phyloP scores from a whole-genome alignment of 2,888 invertebrate species.

The Parnassius orleans region DNA sequence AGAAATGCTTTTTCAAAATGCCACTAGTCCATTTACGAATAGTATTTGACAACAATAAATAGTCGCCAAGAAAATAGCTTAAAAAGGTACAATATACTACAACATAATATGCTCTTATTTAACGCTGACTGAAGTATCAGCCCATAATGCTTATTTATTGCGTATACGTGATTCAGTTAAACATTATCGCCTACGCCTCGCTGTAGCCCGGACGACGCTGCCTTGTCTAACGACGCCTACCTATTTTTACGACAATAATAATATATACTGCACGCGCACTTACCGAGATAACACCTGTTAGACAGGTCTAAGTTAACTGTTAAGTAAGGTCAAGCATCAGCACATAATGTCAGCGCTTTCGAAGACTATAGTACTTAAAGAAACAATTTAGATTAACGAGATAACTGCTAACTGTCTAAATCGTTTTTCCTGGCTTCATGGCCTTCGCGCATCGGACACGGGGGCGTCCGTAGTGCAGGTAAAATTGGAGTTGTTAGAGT shows the following conservation, averaged over 20 bases:
- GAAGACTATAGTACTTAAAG: not conserved
- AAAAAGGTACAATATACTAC: not conserved
- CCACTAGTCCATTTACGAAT: too few species aligned
- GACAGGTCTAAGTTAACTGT: constrained; percentile 26
- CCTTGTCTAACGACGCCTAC: constrained; percentile 16
- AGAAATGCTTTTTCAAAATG: too few species aligned
- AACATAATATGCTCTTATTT: not conserved
- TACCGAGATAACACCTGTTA: constrained; percentile 22
- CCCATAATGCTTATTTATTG: constrained; percentile 9
- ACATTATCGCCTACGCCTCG: constrained; percentile 9
- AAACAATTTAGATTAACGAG: not conserved
- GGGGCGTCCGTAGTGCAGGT: too few species aligned
- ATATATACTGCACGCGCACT: constrained; percentile 10
- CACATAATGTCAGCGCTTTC: constrained; percentile 10
- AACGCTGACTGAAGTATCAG: not conserved
- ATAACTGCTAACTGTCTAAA: not conserved
- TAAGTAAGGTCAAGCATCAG: constrained; percentile 23
- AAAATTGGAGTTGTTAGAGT: too few species aligned
- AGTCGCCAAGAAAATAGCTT: not conserved
- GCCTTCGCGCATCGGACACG: too few species aligned
- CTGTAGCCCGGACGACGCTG: not conserved
- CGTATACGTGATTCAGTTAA: constrained; percentile 6
- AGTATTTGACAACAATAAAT: not conserved
- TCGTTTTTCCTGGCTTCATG: too few species aligned
- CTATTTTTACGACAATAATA: constrained; percentile 23